phyloP scores from a whole-genome alignment of 2,797 vertebrate species.

The Lagocephalus sceleratus region DNA sequence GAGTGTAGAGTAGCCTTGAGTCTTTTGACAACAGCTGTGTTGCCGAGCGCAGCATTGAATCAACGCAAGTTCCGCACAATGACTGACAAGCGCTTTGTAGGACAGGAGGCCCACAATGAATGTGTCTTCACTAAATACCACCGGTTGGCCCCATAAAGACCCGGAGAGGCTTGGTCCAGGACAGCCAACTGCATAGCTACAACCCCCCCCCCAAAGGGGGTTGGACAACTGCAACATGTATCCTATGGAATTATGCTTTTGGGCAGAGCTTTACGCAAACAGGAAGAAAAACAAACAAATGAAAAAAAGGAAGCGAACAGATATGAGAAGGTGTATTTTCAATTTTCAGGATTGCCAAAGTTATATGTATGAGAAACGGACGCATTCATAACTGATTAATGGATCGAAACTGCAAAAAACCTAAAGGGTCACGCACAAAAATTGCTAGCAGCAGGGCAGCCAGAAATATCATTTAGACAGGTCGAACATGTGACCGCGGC shows the following conservation, averaged over 20 bases:
- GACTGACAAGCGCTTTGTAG: conserved; percentile 74
- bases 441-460: conserved; percentile 25
- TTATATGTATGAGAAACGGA: neutral
- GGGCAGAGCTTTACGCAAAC: neutral
- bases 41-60: conserved; percentile 60
- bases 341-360: neutral
- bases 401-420: neutral
- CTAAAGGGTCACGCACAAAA: conserved; percentile 1
- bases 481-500: conserved; percentile 67
- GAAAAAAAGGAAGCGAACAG: neutral
- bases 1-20: conserved; percentile 56
- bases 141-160: conserved; percentile 59
- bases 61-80: conserved; percentile 73
- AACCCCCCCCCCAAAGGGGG: conserved; percentile 18
- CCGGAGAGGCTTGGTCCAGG: conserved; percentile 37
- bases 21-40: conserved; percentile 74
- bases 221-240: conserved; percentile 24
- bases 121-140: conserved; percentile 64
- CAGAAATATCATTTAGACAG: conserved; percentile 61
- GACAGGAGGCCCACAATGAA: conserved; percentile 65
- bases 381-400: neutral
- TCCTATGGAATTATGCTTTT: neutral
- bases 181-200: conserved; percentile 23
- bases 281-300: conserved; percentile 1
- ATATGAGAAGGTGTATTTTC: conserved; percentile 3